These are phyloP conservation scores for Siphamia tubifer DNA, from an alignment of 2,113 vertebrate genomes.

Conservation along the genomic window DNA sequence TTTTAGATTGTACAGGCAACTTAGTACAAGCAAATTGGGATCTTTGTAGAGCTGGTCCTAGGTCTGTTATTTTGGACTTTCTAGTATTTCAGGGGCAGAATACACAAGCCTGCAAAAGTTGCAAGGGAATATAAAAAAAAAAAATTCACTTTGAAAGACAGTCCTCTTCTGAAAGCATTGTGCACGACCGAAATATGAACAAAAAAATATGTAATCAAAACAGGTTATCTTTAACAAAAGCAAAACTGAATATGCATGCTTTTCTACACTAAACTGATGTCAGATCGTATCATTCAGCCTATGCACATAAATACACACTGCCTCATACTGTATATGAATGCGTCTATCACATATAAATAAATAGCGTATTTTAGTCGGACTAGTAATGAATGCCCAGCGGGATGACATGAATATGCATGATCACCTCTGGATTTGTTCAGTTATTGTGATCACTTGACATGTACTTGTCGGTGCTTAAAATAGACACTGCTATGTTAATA, in stretches of 20 bases:
- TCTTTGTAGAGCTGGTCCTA: no score
- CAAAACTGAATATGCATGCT: not conserved
- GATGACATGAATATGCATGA: slow-evolving; percentile 68
- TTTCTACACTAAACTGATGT: not conserved
- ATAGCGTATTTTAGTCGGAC: slow-evolving; percentile 12
- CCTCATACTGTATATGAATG: not conserved
- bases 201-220: no score
- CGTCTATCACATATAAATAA: slow-evolving; percentile 3
- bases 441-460: slow-evolving; percentile 49
- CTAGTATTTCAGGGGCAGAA: not conserved
- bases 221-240: no score
- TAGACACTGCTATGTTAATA: slow-evolving; percentile 39
- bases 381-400: slow-evolving; percentile 48
- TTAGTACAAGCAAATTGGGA: no score
- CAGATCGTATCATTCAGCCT: not conserved
- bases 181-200: no score
- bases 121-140: no score
- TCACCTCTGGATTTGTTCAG: slow-evolving; percentile 43
- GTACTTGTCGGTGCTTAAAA: slow-evolving; percentile 44
- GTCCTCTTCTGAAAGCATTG: not conserved
- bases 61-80: not conserved
- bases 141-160: no score
- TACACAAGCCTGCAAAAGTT: not conserved
- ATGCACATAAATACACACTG: not conserved
- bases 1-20: no score